A percentile compares a stretch with the other conserved stretches of the same genome.
Evolutionary conservation across 2,888 invertebrate genomes (phyloP).

Genomic region (Synanthedon andrenaeformis): DNA sequence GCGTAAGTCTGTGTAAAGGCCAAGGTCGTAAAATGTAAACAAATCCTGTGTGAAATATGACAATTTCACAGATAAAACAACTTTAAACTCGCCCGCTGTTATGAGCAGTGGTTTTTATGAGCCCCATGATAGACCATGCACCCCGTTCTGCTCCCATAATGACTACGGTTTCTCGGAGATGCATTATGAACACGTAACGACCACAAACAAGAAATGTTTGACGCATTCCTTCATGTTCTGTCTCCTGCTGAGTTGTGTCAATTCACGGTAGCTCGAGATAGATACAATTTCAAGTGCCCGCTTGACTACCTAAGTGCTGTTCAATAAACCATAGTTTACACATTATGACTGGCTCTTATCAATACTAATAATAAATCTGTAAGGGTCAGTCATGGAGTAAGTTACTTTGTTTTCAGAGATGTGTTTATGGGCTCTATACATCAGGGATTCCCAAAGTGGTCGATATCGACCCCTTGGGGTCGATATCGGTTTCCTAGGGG

Average conservation of each 20-base stretch:
- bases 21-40: constrained; percentile 1
- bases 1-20: too few relatives aligned
- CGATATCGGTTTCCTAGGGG: too few relatives aligned
- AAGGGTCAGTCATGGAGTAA: too few relatives aligned
- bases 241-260: constrained; percentile 16
- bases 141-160: constrained; percentile 25
- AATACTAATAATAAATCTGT: too few relatives aligned
- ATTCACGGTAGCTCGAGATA: neutral
- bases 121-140: constrained; percentile 45
- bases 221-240: constrained; percentile 20
- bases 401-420: too few relatives aligned
- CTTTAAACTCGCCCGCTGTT: constrained; percentile 22
- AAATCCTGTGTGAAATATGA: constrained; percentile 46
- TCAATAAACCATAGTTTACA: too few relatives aligned
- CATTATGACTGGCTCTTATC: too few relatives aligned
- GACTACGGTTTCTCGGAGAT: constrained; percentile 29
- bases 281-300: neutral
- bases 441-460: too few relatives aligned
- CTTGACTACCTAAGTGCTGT: neutral
- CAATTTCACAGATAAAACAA: constrained; percentile 32
- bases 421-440: too few relatives aligned
- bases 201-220: constrained; percentile 23
- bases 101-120: constrained; percentile 37
- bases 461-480: too few relatives aligned
- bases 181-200: constrained; percentile 35